Percentiles rank a stretch among this genome's conserved stretches.
These are phyloP conservation scores for Plecturocebus donacophilus DNA, from an alignment of 2,113 vertebrate species.

Conservation along the genomic window DNA sequence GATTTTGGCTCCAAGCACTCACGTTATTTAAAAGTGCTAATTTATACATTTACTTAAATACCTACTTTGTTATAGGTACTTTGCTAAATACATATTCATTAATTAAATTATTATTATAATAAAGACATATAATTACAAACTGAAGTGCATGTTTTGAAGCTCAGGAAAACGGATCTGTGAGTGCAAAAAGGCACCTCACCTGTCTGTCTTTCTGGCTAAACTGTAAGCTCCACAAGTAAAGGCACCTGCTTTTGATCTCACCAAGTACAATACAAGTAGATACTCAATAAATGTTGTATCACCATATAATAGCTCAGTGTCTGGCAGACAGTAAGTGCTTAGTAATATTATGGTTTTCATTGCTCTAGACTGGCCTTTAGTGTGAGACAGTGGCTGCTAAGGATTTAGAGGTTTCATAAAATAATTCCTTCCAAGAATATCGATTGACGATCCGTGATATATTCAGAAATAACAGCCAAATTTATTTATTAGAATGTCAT, in stretches of 20 bases:
- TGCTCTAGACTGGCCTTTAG: background rate
- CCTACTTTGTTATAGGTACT: background rate
- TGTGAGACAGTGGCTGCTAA: background rate
- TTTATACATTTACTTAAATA: constrained; percentile 16
- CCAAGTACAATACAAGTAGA: background rate
- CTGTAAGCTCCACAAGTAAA: background rate
- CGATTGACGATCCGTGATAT: background rate
- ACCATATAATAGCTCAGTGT: background rate
- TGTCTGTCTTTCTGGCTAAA: background rate
- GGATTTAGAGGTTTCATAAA: background rate
- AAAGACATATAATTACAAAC: background rate
- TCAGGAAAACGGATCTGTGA: background rate
- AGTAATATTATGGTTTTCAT: background rate
- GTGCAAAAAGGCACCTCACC: background rate
- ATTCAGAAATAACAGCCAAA: background rate
- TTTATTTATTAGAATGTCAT: background rate
- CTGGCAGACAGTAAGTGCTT: background rate
- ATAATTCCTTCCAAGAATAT: background rate
- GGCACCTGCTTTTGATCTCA: background rate
- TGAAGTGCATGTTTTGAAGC: background rate
- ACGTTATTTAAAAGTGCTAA: background rate
- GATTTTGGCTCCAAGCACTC: background rate
- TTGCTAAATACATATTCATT: background rate
- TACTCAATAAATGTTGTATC: background rate
- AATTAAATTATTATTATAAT: background rate